phyloP scores from a whole-genome alignment of 2,888 invertebrate genomes.

The Melanotus villosus region DNA sequence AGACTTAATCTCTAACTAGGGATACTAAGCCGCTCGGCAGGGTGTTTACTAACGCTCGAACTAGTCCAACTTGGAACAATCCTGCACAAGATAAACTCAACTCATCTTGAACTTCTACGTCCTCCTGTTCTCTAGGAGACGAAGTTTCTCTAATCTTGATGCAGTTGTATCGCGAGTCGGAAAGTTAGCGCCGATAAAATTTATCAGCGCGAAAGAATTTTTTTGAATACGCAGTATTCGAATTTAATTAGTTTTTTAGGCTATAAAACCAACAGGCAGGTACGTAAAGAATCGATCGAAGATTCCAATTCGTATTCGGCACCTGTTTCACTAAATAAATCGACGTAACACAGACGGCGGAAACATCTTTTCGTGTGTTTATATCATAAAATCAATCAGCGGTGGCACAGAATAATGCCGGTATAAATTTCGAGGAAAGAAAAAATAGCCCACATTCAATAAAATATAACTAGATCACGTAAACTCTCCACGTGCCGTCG shows the following conservation, averaged over 20 bases:
- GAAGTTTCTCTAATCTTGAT: conserved; percentile 36
- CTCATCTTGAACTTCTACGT: conserved; percentile 55
- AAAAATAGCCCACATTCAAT: conserved; percentile 34
- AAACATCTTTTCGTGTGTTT: conserved; percentile 7
- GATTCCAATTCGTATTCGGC: conserved; percentile 11
- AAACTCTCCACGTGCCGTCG: conserved; percentile 53
- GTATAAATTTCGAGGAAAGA: conserved; percentile 22
- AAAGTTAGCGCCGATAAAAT: conserved; percentile 15
- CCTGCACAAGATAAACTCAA: conserved; percentile 58
- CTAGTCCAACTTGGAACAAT: conserved; percentile 57
- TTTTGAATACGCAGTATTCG: background rate
- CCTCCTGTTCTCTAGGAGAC: conserved; percentile 34
- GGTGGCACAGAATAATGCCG: conserved; percentile 14
- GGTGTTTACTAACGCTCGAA: conserved; percentile 57
- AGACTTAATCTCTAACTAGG: conserved; percentile 56
- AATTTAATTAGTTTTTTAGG: background rate
- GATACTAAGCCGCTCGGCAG: conserved; percentile 58
- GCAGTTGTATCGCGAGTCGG: conserved; percentile 23
- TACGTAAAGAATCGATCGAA: background rate
- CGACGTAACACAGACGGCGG: background rate
- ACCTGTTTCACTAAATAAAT: conserved; percentile 6
- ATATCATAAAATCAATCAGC: conserved; percentile 28
- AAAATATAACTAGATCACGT: conserved; percentile 50
- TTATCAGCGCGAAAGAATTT: background rate
- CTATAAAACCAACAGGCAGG: background rate